Percentiles rank a stretch among this genome's conserved stretches.
Evolutionary conservation across 1,140 invertebrate genomes (phyloP).

Genomic region (Bombus confusus): DNA sequence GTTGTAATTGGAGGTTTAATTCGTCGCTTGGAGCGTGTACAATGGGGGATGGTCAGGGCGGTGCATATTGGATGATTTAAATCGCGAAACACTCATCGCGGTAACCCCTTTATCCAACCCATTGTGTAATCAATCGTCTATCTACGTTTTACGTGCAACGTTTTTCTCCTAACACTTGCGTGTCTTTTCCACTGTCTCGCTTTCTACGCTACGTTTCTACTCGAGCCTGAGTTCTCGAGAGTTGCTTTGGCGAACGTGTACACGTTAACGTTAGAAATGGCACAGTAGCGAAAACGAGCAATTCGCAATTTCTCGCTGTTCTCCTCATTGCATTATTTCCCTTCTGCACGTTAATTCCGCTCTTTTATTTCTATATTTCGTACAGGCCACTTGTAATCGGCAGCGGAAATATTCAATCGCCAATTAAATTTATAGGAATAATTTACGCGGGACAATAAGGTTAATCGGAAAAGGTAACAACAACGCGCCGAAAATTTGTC

Average conservation of each 20-base stretch:
- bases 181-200: too few relatives aligned
- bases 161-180: neutral
- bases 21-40: conserved; percentile 32
- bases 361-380: too few relatives aligned
- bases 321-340: too few relatives aligned
- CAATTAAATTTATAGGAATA: neutral
- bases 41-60: neutral
- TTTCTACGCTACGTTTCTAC: neutral
- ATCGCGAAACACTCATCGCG: neutral
- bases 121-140: conserved; percentile 22
- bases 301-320: too few relatives aligned
- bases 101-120: conserved; percentile 15
- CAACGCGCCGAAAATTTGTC: neutral
- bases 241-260: neutral
- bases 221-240: neutral
- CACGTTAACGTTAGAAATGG: neutral
- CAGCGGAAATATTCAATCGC: neutral
- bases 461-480: neutral
- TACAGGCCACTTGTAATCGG: too few relatives aligned
- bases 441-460: neutral
- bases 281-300: too few relatives aligned
- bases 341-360: too few relatives aligned
- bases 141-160: neutral
- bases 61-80: conserved; percentile 40
- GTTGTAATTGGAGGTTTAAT: conserved; percentile 39